Base-by-base conservation (phyloP, 2,797 vertebrate species). In the Spizella passerina region DNA sequence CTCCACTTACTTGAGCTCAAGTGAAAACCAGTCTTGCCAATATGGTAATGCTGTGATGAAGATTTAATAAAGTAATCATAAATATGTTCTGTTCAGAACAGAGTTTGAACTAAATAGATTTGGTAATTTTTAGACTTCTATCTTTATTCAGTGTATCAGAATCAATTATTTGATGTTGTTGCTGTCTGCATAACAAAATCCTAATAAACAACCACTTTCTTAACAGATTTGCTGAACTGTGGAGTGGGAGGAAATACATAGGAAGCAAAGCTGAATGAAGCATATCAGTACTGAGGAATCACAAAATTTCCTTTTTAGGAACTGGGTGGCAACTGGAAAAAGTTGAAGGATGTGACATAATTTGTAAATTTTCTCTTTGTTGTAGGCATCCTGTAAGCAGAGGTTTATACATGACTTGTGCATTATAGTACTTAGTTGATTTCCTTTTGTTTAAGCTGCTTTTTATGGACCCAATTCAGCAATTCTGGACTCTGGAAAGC, bases 321-420 rank as follows among this genome's bases (percentile, higher is more conserved):
- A 52, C 57, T 81, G 90, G 52, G 57, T 86, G 84, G 65, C 41
- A 65, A 66, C 65, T 85, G 88, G 88, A 92, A 94, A 81, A 80
- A 72, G 60, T 78, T 68, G 69, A 59, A 92, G 92, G 94, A 91
- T 81, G 50, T 96, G 91, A 93, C 86, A 29, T 88, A 86, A 57
- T 66, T 56, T 7, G 1, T 69, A 70, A 70, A 17, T 55, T 24
- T 88, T 72, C 76, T 52, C 78, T 88, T 94, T 87, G 76, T 94
- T 86, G 50, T 19, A 69, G 39, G 15, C 86, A 87, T 97, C 92
- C 90, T 94, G 68, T 71, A 75, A 89, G 20, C 63, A 82, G 75
- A 63, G 20, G 8, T 68, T 92, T 78, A 17, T 63, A 19, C 12
- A 43, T 14, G 43, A 68, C 19, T 61, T 59, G 36, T 46, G 32